phyloP scores from a whole-genome alignment of 2,113 vertebrate species.

The Hippocampus zosterae region DNA sequence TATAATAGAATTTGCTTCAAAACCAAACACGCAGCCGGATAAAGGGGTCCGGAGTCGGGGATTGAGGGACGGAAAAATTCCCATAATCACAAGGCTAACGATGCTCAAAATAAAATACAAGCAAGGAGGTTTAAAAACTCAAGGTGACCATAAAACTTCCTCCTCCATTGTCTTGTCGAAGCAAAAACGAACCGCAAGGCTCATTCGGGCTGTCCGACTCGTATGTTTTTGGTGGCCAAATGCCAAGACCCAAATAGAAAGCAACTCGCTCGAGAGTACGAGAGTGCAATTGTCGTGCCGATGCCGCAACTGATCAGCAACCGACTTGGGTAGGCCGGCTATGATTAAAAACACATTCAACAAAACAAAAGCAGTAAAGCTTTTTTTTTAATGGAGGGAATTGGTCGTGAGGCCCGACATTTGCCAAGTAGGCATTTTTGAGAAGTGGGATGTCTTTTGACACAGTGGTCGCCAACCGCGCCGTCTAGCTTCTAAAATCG shows the following conservation, averaged over 20 bases:
- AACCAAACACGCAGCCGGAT: constrained; percentile 47
- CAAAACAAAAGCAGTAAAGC: background rate
- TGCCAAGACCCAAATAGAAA: constrained; percentile 34
- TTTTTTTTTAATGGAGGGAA: background rate
- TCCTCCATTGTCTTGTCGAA: background rate
- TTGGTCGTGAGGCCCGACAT: background rate
- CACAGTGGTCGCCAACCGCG: no score
- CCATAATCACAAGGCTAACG: constrained; percentile 15
- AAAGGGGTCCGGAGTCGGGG: constrained; percentile 30
- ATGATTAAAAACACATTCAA: background rate
- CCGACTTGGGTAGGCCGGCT: background rate
- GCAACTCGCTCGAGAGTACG: constrained; percentile 4
- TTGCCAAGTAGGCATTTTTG: no score
- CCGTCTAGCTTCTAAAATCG: no score
- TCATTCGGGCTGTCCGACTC: constrained; percentile 21
- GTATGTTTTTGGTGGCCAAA: constrained; percentile 32
- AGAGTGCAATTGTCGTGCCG: constrained; percentile 1
- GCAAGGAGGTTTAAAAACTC: background rate
- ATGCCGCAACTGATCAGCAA: background rate
- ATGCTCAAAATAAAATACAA: constrained; percentile 4
- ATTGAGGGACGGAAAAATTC: constrained; percentile 41
- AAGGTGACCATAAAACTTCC: background rate
- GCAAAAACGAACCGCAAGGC: constrained; percentile 16
- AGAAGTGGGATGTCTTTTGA: no score
- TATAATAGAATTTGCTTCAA: constrained; percentile 47